Percentiles rank a stretch among this genome's conserved stretches.
Conservation (phyloP, 2,888 invertebrate species). For the Drosophila fulvimacula region DNA sequence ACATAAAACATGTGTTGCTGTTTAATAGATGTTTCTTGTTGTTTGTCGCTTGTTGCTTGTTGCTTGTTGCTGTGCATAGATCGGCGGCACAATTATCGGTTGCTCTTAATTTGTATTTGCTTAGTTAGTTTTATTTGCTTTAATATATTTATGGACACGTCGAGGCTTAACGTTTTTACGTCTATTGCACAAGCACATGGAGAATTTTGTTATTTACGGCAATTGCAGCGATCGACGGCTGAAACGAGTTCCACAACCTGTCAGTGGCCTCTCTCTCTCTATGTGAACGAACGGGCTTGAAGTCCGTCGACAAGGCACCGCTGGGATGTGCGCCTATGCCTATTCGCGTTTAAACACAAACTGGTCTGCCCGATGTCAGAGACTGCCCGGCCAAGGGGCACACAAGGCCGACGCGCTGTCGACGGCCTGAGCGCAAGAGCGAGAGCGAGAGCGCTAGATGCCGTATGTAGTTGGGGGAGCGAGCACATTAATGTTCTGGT, state of each 20-base stretch:
- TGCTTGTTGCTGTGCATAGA: not conserved
- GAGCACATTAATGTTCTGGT: constrained; percentile 38
- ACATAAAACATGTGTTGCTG: constrained; percentile 36
- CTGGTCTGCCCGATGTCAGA: constrained; percentile 74
- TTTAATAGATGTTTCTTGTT: constrained; percentile 31
- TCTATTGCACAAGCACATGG: constrained; percentile 39
- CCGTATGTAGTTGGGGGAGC: constrained; percentile 23
- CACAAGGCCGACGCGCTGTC: constrained; percentile 43
- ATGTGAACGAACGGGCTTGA: constrained; percentile 21
- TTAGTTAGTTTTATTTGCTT: not conserved
- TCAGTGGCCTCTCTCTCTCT: constrained; percentile 45
- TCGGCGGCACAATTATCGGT: constrained; percentile 6
- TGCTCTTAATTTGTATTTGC: constrained; percentile 12
- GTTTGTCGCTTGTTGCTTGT: not conserved
- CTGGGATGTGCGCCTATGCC: constrained; percentile 81
- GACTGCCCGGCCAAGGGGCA: constrained; percentile 34
- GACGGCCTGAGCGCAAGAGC: constrained; percentile 22
- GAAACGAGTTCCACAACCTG: constrained; percentile 74
- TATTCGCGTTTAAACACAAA: constrained; percentile 84
- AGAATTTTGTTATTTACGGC: constrained; percentile 24
- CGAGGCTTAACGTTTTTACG: constrained; percentile 6
- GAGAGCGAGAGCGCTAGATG: constrained; percentile 30
- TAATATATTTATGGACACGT: constrained; percentile 18
- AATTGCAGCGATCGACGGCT: constrained; percentile 42
- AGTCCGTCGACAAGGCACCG: constrained; percentile 45